Evolutionary conservation across 1,140 invertebrate genomes (phyloP).

Genomic region (Bactericera cockerelli): DNA sequence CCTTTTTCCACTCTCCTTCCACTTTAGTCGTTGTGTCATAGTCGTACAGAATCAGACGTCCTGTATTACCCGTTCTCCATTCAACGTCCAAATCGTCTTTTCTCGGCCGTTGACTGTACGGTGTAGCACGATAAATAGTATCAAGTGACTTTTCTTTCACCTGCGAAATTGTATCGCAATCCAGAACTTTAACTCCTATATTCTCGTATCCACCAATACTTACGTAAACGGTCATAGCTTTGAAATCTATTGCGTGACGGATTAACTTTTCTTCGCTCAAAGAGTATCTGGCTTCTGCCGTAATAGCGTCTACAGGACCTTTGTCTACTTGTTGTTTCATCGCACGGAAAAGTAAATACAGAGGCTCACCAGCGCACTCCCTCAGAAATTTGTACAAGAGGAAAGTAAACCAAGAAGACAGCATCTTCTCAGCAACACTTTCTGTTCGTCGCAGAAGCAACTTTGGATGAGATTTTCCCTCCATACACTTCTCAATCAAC

Average conservation of each 20-base stretch:
- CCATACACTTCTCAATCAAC: constrained; percentile 95
- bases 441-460: constrained; percentile 83
- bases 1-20: constrained; percentile 91
- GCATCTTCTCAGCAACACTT: constrained; percentile 98
- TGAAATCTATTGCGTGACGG: constrained; percentile 92
- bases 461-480: constrained; percentile 96
- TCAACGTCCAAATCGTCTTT: constrained; percentile 94
- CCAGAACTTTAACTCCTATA: constrained; percentile 87
- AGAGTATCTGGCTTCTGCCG: constrained; percentile 93
- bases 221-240: constrained; percentile 48
- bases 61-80: constrained; percentile 79
- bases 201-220: constrained; percentile 40
- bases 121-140: constrained; percentile 89
- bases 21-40: constrained; percentile 91
- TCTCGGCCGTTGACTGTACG: constrained; percentile 85
- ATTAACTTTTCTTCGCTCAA: constrained; percentile 97
- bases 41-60: constrained; percentile 86
- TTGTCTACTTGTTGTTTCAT: constrained; percentile 99
- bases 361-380: constrained; percentile 89
- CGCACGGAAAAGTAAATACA: constrained; percentile 94
- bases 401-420: constrained; percentile 98
- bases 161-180: constrained; percentile 98
- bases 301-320: constrained; percentile 94
- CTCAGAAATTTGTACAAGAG: constrained; percentile 92
- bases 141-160: constrained; percentile 98